A percentile compares a stretch with the other conserved stretches of the same genome.
Conservation (phyloP, 2,888 invertebrate species). For the Epinotia bilunana region DNA sequence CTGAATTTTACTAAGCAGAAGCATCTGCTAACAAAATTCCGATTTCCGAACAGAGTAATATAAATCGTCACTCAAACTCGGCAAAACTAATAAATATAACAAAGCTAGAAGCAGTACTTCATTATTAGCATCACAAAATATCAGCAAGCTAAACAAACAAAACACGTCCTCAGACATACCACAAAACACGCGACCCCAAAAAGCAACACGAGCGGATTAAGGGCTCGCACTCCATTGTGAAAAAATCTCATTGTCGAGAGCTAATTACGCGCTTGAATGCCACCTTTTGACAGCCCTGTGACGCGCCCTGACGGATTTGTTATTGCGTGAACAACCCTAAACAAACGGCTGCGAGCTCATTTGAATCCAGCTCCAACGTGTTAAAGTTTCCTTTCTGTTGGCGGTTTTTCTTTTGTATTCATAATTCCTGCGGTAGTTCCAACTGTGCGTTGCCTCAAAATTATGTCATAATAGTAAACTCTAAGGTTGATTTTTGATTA, state of each 20-base stretch:
- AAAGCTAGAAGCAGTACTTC: background rate
- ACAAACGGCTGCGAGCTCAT: background rate
- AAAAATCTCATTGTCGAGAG: slow-evolving; percentile 42
- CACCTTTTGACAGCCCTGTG: slow-evolving; percentile 45
- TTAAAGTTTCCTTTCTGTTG: background rate
- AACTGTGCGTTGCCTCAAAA: slow-evolving; percentile 1
- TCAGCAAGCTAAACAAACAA: slow-evolving; percentile 8
- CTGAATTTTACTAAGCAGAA: background rate
- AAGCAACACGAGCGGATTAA: slow-evolving; percentile 33
- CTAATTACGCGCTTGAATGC: slow-evolving; percentile 44
- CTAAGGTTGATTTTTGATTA: slow-evolving; percentile 20
- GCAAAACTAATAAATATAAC: too few relatives aligned
- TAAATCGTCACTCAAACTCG: too few relatives aligned
- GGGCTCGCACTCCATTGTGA: slow-evolving; percentile 34
- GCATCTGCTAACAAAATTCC: too few relatives aligned
- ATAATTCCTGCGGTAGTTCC: background rate
- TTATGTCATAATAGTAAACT: background rate
- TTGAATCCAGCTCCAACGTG: background rate
- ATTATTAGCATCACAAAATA: background rate
- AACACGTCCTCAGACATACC: slow-evolving; percentile 9
- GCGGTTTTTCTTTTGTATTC: background rate
- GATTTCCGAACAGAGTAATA: too few relatives aligned
- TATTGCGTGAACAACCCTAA: slow-evolving; percentile 42
- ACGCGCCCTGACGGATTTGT: slow-evolving; percentile 43
- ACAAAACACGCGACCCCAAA: slow-evolving; percentile 17